Evolutionary conservation across 2,888 invertebrate species (phyloP).

Genomic region (Ophion obscuratus): DNA sequence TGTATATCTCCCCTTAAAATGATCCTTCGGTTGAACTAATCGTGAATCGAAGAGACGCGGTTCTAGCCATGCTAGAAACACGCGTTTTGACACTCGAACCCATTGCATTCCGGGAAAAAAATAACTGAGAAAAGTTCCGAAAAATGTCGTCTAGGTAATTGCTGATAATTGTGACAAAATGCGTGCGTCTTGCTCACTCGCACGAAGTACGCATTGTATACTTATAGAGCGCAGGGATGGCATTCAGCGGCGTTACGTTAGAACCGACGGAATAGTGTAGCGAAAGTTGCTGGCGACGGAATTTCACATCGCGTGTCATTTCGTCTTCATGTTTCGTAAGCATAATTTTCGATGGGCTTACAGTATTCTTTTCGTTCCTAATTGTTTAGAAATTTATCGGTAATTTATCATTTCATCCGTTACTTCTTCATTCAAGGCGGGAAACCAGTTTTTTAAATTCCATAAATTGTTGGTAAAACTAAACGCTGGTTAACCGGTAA

Average conservation of each 20-base stretch:
- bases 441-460: too few species aligned
- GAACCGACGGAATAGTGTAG: not conserved
- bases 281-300: not conserved
- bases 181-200: not conserved
- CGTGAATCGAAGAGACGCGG: not conserved
- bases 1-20: not conserved
- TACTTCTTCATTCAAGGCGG: not conserved
- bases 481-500: too few species aligned
- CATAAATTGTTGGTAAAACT: too few species aligned
- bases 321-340: not conserved
- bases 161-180: not conserved
- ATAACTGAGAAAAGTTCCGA: not conserved
- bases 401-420: conserved; percentile 1
- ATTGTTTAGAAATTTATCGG: conserved; percentile 5
- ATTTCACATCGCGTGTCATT: not conserved
- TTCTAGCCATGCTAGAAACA: not conserved
- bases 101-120: not conserved
- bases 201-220: not conserved
- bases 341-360: not conserved
- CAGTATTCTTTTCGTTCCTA: conserved; percentile 11
- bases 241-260: not conserved
- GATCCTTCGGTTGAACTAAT: not conserved
- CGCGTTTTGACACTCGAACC: not conserved
- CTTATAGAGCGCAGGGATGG: not conserved
- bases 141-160: not conserved